Evolutionary conservation across 2,888 invertebrate genomes (phyloP), one percentile per base, ranked within the genome.

Genomic region (Caenorhabditis sp.): DNA sequence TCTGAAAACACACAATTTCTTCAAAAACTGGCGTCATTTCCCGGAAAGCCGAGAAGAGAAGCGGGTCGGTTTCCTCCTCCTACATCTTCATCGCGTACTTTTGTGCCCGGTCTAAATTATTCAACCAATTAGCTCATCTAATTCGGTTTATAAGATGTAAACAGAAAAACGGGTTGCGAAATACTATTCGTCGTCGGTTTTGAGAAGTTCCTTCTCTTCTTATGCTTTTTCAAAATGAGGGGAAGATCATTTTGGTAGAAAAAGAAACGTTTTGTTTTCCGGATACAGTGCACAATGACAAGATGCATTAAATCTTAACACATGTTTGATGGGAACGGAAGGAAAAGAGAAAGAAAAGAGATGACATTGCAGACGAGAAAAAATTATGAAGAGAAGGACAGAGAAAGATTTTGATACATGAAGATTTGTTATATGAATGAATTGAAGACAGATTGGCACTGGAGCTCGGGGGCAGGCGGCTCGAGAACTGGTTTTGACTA

Each of bases 111-210:
- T 61, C 77, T 77, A 77, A 77, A 77, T 77, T 77, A 77, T 77
- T 77, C 77, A 77, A 77, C 77, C 77, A 77, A 77, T 77, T 77
- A 77, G 77, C 77, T 77, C 77, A 77, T 70, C 77, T 77, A 77
- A 77, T 77, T 77, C 77, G 63, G 63, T 77, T 77, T 77, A 77
- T 77, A 77, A 70, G 77, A 77, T 77, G 77, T 77, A 77, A 77
- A 77, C 77, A 77, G 66, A 19, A 61, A n/a, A 69, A 59, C n/a
- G 66, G 58, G 76, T 77, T 77, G 77, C 77, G 77, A 77, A 77
- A 77, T 77, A 77, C 77, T 63, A n/a, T 63, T 41, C 16, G 35
- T 61, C 31, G 61, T 56, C 49, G 41, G 47, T 35, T 61, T n/a
- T 44, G 22, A 51, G 59, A 49, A 73, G 51, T 61, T 73, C 73